Base-by-base conservation (phyloP, 2,797 vertebrate species). In the Catamblyrhynchus diadema region DNA sequence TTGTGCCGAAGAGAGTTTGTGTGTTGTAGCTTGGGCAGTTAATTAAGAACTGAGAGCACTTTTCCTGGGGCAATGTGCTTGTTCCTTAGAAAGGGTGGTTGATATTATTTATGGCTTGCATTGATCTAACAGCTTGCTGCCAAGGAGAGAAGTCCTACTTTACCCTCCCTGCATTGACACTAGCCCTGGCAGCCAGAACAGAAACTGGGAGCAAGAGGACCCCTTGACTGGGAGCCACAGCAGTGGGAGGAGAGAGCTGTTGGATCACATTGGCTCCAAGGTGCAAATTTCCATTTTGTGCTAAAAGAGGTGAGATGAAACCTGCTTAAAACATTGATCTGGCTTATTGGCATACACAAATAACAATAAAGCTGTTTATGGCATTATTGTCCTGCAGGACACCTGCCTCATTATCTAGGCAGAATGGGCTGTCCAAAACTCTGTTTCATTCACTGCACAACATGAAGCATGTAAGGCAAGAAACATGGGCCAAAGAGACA, bases 81-180 rank as follows among this genome's bases (percentile, higher is more conserved):
- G 35, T 14, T 90, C 94, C 64, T 92, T 57, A 77, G 67, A 80
- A 67, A 82, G 60, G 21, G n/a, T 4, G 0, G 44, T n/a, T 86
- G 69, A 50, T 80, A 71, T 61, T 91, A 88, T 78, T 95, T 90
- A 86, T 44, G 75, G 72, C 64, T 90, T 80, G 69, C 80, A 69
- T 79, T 77, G 72, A 91, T 60, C 67, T 59, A 94, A 69, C 47
- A 77, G 56, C 69, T 81, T 73, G 51, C 69, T 93, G 80, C 60
- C 77, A 86, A 90, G 65, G 44, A 82, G 69, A 91, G 48, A 82
- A 85, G 69, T 88, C 77, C 60, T 15, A 13, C 37, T 88, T 92
- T 67, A 92, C 25, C 25, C 35, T 86, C 35, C 32, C 8, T 56
- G 48, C 37, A 14, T 1, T 60, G 70, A 81, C 70, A 70, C 10